Evolutionary conservation across 2,113 vertebrate genomes (phyloP).

Genomic region (Papio anubis): DNA sequence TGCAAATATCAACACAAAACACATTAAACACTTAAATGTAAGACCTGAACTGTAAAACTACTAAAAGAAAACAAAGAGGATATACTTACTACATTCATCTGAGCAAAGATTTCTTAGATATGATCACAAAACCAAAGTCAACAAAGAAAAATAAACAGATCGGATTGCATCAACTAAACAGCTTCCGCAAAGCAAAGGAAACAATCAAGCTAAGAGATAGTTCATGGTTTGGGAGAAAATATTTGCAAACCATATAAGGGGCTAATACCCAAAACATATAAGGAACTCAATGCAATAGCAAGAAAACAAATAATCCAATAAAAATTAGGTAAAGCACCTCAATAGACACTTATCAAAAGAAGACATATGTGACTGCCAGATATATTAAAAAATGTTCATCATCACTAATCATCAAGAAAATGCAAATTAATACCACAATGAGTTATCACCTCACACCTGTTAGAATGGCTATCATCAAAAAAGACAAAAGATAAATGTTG

Average conservation of each 20-base stretch:
- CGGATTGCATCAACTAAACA: background rate
- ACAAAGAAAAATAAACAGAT: background rate
- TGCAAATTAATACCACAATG: background rate
- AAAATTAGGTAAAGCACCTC: background rate
- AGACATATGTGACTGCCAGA: background rate
- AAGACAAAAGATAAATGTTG: background rate
- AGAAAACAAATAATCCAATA: background rate
- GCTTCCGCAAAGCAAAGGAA: background rate
- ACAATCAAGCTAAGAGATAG: background rate
- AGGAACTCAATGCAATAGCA: background rate
- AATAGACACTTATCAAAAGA: background rate
- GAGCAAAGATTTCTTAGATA: background rate
- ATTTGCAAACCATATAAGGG: background rate
- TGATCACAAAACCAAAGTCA: background rate
- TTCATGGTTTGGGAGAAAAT: background rate
- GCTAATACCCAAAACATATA: background rate
- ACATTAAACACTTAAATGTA: background rate
- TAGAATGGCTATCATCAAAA: background rate
- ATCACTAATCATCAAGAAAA: background rate
- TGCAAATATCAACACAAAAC: background rate
- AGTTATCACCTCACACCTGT: background rate
- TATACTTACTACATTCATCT: background rate
- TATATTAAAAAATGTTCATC: background rate
- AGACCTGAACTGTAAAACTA: background rate
- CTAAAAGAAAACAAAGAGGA: background rate